Base-by-base conservation (phyloP, 2,888 invertebrate species). In the Ennomos fuscantarius region DNA sequence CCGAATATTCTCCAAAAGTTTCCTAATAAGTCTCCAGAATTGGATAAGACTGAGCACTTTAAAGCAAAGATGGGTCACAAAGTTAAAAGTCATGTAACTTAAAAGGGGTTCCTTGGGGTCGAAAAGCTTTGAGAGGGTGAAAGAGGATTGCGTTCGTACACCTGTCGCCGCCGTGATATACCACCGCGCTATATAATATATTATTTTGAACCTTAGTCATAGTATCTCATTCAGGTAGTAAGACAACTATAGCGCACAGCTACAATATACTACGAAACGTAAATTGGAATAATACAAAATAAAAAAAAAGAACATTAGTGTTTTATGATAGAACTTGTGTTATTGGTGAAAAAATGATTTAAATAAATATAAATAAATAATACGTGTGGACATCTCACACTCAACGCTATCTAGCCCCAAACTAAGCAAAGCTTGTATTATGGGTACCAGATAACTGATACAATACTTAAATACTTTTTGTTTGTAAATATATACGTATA, bases 81-180 rank as follows among this genome's bases (percentile, higher is more conserved):
- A 90, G 90, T 90, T 89, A 89, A 91, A 91, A 91, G 90, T 90
- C 90, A 89, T 90, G 90, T 90, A 85, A 87, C 88, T 88, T 90
- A 89, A 90, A 90, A 89, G 88, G 87, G 88, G 86, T 87, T 86
- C 78, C 79, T 80, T 78, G 81, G 79, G 86, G 87, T 84, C 84
- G 81, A 82, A 86, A 83, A 82, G 83, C 85, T 85, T 78, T 73
- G 74, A 74, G 76, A 77, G 78, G 79, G 82, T 76, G 78, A 84
- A 87, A 87, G 85, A 86, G 88, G 86, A 86, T 87, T 86, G 85
- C 80, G 76, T 79, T 68, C 76, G 82, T 82, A 79, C 87, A 89
- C 89, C 89, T 89, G 88, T 80, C 85, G 76, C 76, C 78, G 66
- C 70, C 62, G 72, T 77, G 77, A 78, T 82, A 81, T 77, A 81